Base-by-base conservation (phyloP, 2,113 vertebrate genomes). In the Solea senegalensis region DNA sequence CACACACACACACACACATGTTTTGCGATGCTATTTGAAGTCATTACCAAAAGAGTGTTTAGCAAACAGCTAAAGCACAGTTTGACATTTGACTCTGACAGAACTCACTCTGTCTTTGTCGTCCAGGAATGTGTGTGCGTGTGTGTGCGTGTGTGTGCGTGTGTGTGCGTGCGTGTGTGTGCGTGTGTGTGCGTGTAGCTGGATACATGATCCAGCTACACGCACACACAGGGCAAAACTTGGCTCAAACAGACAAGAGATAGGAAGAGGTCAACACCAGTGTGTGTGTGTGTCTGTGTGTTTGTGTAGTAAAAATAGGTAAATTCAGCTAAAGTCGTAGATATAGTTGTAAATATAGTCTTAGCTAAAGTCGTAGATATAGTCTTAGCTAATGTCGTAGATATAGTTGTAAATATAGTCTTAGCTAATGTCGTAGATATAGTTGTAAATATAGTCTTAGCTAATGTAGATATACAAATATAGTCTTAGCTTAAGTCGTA, bases 71-170 rank as follows among this genome's bases (percentile, higher is more conserved):
- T 76, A 81, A 81, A 90, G 83, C 83, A 77, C 81, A 86, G 77
- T 86, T 88, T 88, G 82, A 88, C 84, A 88, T 88, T 89, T 89
- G 88, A 86, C 83, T 85, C 86, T 81, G 79, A 82, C 80, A 78
- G 61, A 76, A 54, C 69, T 70, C 27, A 21, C 54, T 87, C 65
- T 71, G 76, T 70, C 72, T 79, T 78, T 86, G 68, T 81, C 72
- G n/a, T 65, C 43, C 41, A 79, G 69, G 82, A 76, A 56, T 84
- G 79, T 68, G 57, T 62, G 70, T 75, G 74, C 65, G 57, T 74
- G 61, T 64, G 40, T 72, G 56, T 71, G 39, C 62, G 76, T 74
- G 72, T 65, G 58, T 72, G 74, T 65, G 41, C 58, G n/a, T 76
- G 55, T 66, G 51, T 73, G 53, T 76, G 57, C 56, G 46, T 56